Evolutionary conservation across 2,888 invertebrate species (phyloP).

Genomic region (Apeira syringaria): DNA sequence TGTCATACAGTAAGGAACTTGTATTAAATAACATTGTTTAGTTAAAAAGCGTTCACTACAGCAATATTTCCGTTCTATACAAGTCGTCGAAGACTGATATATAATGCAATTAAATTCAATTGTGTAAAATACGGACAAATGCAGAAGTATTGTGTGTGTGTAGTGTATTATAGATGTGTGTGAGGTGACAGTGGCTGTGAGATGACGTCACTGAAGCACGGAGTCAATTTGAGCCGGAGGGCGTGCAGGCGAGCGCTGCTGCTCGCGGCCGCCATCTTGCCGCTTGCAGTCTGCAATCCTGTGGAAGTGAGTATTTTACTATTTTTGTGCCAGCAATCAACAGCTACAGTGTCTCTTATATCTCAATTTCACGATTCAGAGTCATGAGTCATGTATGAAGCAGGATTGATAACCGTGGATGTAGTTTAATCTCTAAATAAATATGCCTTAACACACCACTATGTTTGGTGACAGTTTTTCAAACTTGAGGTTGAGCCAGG

Average conservation of each 20-base stretch:
- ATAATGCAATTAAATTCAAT: conserved; percentile 30
- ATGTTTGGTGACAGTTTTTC: too few relatives aligned
- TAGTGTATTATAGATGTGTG: conserved; percentile 40
- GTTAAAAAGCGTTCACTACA: background rate
- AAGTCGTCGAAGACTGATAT: conserved; percentile 21
- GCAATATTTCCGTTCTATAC: conserved; percentile 3
- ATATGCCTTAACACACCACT: too few relatives aligned
- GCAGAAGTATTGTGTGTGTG: conserved; percentile 5
- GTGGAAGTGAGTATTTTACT: conserved; percentile 63
- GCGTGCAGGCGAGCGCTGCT: conserved; percentile 83
- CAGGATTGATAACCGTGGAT: too few relatives aligned
- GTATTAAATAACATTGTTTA: background rate
- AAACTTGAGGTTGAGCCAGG: too few relatives aligned
- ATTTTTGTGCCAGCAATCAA: too few relatives aligned
- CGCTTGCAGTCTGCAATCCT: conserved; percentile 49
- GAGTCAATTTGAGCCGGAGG: conserved; percentile 87
- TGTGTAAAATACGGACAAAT: background rate
- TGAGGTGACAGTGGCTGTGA: conserved; percentile 47
- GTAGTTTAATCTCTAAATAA: too few relatives aligned
- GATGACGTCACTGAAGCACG: conserved; percentile 86
- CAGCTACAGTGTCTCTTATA: too few relatives aligned
- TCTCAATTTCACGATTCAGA: too few relatives aligned
- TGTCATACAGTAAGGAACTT: background rate
- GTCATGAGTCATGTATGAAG: too few relatives aligned
- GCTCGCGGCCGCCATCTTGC: conserved; percentile 47